Base-by-base conservation (phyloP, 2,113 vertebrate species). In the Macroglossus sobrinus region DNA sequence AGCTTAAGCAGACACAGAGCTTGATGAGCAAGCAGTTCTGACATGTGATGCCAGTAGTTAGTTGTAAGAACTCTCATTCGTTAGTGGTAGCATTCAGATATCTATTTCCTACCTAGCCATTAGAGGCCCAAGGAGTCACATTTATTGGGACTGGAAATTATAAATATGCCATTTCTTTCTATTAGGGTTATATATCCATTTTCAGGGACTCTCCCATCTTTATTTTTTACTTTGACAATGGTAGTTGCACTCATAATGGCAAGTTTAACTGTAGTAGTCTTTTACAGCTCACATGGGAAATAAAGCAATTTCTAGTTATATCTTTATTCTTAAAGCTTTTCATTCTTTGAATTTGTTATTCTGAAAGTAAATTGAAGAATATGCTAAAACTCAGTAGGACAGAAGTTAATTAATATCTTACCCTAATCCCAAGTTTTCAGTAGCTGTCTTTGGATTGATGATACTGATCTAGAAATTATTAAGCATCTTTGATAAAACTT, bases 401-500 rank as follows among this genome's bases (percentile, higher is more conserved):
- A 71, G 89, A 57, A 66, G 18, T 45, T 89, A 91, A 75, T 59
- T 61, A 35, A 40, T 45, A 66, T 61, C 21, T 91, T 94, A 26
- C 72, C 30, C 75, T 35, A 84, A 9, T 92, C 14, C 63, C 53
- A 16, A 3, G 68, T 87, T 92, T 94, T 86, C 26, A 82, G 57
- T 22, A 85, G n/a, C n/a, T 87, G 0, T 86, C 43, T 82, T 87
- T 90, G 69, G 40, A 35, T 94, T 81, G 35, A 68, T 89, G 50
- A 66, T 26, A 82, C 28, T 87, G 13, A 90, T 84, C 3, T 64
- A 61, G 69, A 96, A 84, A 93, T 86, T 94, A 84, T 94, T 78
- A 72, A 95, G 7, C 8, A 78, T 82, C 26, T 92, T 72, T 38
- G 30, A 47, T 89, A 92, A 78, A 89, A 75, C 19, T 78, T 90